A percentile compares a stretch with the other conserved stretches of the same genome.
Conservation (phyloP, 2,797 vertebrate genomes). For the Hybognathus amarus region DNA sequence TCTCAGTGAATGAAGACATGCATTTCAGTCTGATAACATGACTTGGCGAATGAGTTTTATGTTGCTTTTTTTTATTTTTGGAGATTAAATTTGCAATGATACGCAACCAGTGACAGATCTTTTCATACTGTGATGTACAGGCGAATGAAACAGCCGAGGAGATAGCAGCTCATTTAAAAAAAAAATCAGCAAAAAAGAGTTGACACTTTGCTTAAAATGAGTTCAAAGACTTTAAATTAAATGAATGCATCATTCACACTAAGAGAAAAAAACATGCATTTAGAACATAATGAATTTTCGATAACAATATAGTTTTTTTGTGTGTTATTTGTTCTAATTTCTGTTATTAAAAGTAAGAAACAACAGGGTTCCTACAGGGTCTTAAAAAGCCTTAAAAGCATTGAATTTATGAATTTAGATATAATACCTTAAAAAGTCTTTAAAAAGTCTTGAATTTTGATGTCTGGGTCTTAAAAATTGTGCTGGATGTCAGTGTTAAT, state of each 20-base stretch:
- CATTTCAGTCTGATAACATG: neutral
- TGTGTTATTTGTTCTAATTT: no score
- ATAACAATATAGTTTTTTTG: no score
- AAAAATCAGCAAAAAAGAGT: neutral
- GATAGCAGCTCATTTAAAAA: neutral
- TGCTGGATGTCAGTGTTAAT: no score
- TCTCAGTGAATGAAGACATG: neutral
- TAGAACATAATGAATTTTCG: neutral
- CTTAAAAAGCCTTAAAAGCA: no score
- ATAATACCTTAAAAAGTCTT: no score
- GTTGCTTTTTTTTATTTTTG: neutral
- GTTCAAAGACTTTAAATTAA: neutral
- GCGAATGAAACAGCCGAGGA: neutral
- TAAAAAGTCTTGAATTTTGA: no score
- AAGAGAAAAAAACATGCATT: no score
- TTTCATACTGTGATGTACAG: neutral
- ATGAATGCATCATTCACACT: neutral
- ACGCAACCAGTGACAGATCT: neutral
- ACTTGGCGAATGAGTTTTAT: neutral
- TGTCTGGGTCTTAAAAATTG: no score
- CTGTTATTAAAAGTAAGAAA: no score
- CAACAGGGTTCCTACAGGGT: no score
- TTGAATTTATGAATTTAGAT: no score
- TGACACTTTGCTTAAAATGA: neutral
- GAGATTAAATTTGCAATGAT: neutral